These are phyloP conservation scores for Solenodon paradoxus DNA, from an alignment of 2,113 vertebrate genomes.

Conservation along the genomic window DNA sequence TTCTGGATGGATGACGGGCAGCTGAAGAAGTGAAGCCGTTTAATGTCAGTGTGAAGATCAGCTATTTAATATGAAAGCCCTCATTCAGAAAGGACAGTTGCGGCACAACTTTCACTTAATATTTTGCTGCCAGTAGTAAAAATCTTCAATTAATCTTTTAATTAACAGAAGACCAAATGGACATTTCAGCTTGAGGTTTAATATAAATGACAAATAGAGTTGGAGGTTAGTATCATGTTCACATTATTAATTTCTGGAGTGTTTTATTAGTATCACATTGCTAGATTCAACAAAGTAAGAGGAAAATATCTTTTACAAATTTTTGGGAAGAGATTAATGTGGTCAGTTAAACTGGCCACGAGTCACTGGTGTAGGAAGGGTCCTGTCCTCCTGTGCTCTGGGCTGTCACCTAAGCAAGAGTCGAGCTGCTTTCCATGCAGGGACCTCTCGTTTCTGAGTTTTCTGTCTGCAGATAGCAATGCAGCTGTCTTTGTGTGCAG, in stretches of 20 bases:
- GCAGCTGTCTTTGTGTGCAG: background rate
- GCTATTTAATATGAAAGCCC: background rate
- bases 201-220: background rate
- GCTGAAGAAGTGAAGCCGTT: background rate
- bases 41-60: background rate
- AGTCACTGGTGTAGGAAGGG: background rate
- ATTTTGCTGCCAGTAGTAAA: slow-evolving; percentile 21
- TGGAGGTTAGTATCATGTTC: background rate
- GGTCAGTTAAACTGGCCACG: background rate
- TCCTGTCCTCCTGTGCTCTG: no score
- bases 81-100: background rate
- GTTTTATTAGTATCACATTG: background rate
- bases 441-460: background rate
- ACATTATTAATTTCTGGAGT: background rate
- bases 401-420: no score
- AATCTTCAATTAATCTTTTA: slow-evolving; percentile 49
- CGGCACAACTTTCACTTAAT: background rate
- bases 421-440: no score
- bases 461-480: background rate
- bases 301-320: background rate
- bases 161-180: slow-evolving; percentile 38
- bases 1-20: background rate
- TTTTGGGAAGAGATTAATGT: background rate
- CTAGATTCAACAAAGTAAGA: background rate
- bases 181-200: slow-evolving; percentile 1